Base-by-base conservation (phyloP, 2,797 vertebrate species). In the Jordanella pulchra region DNA sequence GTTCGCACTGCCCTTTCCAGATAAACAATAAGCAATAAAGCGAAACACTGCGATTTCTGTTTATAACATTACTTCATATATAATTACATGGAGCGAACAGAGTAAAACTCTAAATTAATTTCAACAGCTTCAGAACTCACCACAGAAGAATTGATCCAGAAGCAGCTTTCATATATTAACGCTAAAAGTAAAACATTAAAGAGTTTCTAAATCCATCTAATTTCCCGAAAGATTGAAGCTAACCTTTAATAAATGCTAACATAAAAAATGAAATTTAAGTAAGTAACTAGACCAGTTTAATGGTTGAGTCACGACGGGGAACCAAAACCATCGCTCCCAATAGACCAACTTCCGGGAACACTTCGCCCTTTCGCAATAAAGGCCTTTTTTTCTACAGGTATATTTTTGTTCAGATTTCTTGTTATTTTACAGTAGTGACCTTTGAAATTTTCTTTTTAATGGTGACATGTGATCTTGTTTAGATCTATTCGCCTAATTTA, bases 291-390 rank as follows among this genome's bases (percentile, higher is more conserved):
- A 85, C 66, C 72, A 27, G 50, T 63, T 79, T 14, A 27, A 56
- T 1, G 1, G 3, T 44, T 30, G 15, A 69, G 15, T 45, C 65
- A 25, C 42, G 50, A 71, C 44, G 15, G 13, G 15, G 14, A 2
- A 28, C 30, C 54, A 12, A 23, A 50, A 70, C 55, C 67, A 47
- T 67, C 13, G 18, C 53, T 60, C 28, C 2, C 50, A 44, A 6
- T 13, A 56, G 28, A 39, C 72, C 65, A 66, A 87, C 75, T 89
- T 93, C 91, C 89, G 83, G 76, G 2, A 0, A 53, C 0, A 18
- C 1, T 55, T 53, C 4, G 11, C 0, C 0, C 0, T 73, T 84
- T 87, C 86, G 86, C 1, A 87, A 83, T 88, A 89, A 92, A 79
- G 58, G 65, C 13, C 5, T 2, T 5, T 6, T 17, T 39, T 39